Evolutionary conservation across 1,140 invertebrate genomes (phyloP).

Genomic region (Thalassaphorura encarpata): DNA sequence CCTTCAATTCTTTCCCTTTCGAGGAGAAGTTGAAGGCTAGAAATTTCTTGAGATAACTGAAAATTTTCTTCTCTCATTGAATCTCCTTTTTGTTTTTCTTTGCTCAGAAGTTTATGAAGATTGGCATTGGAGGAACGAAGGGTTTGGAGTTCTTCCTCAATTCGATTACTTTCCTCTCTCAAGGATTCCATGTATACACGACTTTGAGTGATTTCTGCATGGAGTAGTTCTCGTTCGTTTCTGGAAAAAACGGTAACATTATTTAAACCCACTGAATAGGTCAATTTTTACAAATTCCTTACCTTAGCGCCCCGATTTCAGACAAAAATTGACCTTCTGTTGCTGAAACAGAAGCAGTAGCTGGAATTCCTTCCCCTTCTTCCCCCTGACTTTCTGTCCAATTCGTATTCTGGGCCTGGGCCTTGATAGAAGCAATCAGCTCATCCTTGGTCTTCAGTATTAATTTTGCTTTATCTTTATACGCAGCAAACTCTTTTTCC

Average conservation of each 20-base stretch:
- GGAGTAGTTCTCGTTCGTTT: constrained; percentile 27
- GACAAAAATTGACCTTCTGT: constrained; percentile 7
- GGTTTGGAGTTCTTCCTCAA: constrained; percentile 19
- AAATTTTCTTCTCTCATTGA: constrained; percentile 26
- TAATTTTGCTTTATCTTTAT: constrained; percentile 31
- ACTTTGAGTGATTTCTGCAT: constrained; percentile 27
- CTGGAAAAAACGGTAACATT: constrained; percentile 5
- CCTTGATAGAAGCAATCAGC: too few relatives aligned
- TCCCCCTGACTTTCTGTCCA: background rate
- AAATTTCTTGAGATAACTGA: constrained; percentile 22
- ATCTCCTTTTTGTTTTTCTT: constrained; percentile 15
- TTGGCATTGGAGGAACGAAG: constrained; percentile 9
- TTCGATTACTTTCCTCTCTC: constrained; percentile 19
- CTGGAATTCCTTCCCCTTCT: background rate
- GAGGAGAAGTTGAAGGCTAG: constrained; percentile 22
- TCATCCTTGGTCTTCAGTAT: constrained; percentile 30
- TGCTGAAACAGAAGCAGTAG: background rate
- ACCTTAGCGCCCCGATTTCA: constrained; percentile 25
- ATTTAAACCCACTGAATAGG: background rate
- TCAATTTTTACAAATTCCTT: background rate
- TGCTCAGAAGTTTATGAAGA: background rate
- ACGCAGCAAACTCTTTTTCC: constrained; percentile 21
- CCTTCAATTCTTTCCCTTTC: constrained; percentile 25
- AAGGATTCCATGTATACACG: constrained; percentile 8
- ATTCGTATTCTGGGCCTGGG: too few relatives aligned